Conservation (phyloP, 1,140 invertebrate species). For the Lethrus apterus region DNA sequence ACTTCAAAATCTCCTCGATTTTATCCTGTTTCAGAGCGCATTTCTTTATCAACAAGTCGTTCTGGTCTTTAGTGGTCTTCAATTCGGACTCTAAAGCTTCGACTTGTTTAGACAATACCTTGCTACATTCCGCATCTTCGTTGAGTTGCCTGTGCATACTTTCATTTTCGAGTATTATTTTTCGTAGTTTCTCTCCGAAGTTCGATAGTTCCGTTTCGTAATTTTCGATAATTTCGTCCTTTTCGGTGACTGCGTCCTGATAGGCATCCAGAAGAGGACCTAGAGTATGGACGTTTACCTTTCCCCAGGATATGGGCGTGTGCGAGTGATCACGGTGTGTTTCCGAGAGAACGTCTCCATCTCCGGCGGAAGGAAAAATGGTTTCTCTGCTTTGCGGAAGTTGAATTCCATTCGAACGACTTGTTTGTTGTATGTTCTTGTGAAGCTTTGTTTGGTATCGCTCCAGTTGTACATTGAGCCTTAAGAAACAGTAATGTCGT, state of each 20-base stretch:
- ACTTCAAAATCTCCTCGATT: slow-evolving; percentile 50
- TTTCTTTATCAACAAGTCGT: slow-evolving; percentile 48
- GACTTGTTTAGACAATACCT: slow-evolving; percentile 43
- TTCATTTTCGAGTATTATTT: slow-evolving; percentile 57
- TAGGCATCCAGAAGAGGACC: slow-evolving; percentile 60
- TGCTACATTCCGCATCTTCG: slow-evolving; percentile 48
- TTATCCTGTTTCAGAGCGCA: slow-evolving; percentile 51
- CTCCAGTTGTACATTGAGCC: slow-evolving; percentile 59
- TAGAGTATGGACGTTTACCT: slow-evolving; percentile 49
- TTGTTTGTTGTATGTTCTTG: slow-evolving; percentile 26
- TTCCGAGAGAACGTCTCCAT: slow-evolving; percentile 33
- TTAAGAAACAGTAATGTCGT: slow-evolving; percentile 34
- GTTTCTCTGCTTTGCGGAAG: slow-evolving; percentile 10
- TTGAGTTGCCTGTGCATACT: slow-evolving; percentile 42
- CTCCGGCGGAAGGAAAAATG: slow-evolving; percentile 20
- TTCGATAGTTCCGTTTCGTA: slow-evolving; percentile 53
- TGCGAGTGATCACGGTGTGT: slow-evolving; percentile 31
- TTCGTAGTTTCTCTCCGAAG: slow-evolving; percentile 54
- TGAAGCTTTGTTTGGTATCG: slow-evolving; percentile 57
- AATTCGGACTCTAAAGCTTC: slow-evolving; percentile 46
- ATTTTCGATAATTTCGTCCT: slow-evolving; percentile 53
- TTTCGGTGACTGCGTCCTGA: slow-evolving; percentile 57
- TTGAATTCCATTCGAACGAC: slow-evolving; percentile 13
- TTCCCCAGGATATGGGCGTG: slow-evolving; percentile 44
- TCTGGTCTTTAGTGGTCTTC: slow-evolving; percentile 51